Evolutionary conservation across 2,113 vertebrate species (phyloP).

Genomic region (Chauna torquata): DNA sequence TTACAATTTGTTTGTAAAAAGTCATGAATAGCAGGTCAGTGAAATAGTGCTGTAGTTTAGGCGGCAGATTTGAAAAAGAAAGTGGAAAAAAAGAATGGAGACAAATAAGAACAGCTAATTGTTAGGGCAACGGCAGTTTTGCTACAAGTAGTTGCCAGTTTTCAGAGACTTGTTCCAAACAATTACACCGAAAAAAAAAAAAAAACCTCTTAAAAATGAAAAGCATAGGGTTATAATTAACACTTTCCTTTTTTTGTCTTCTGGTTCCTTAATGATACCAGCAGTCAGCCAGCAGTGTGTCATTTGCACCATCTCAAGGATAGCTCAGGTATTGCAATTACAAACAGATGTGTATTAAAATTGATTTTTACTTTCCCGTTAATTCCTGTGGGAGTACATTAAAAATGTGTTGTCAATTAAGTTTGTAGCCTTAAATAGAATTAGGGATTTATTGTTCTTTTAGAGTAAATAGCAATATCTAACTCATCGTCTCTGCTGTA

Average conservation of each 20-base stretch:
- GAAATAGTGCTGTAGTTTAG: neutral
- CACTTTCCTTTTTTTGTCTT: neutral
- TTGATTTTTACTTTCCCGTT: neutral
- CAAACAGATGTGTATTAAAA: rapidly evolving
- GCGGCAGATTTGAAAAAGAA: neutral
- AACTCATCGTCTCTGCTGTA: neutral
- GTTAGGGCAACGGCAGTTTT: neutral
- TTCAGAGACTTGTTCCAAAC: neutral
- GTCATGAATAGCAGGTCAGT: neutral
- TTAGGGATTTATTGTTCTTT: neutral
- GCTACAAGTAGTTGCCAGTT: neutral
- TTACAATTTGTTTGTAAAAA: neutral
- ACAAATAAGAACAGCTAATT: neutral
- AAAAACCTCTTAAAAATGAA: neutral
- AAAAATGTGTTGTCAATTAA: rapidly evolving
- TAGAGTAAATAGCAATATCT: rapidly evolving
- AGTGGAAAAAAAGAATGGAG: neutral
- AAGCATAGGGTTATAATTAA: neutral
- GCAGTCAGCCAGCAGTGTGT: neutral
- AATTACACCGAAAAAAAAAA: neutral
- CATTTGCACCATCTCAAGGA: conserved; percentile 47
- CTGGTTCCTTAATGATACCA: neutral
- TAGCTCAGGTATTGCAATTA: neutral
- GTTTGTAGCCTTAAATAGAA: neutral
- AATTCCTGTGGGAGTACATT: rapidly evolving